phyloP scores from a whole-genome alignment of 2,113 vertebrate genomes.

The Periophthalmus modestus region DNA sequence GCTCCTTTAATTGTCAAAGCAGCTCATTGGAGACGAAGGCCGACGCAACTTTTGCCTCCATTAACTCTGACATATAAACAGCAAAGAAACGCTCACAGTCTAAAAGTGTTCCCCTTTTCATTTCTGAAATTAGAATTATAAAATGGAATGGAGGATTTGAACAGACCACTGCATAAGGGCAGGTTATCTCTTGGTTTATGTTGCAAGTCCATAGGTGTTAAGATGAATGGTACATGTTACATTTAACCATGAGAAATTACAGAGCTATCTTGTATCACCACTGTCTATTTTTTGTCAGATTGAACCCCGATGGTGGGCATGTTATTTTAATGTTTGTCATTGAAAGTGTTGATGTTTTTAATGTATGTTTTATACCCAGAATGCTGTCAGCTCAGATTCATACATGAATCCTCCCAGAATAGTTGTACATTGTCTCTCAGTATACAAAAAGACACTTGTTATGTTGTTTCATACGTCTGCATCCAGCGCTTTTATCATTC shows the following conservation, averaged over 20 bases:
- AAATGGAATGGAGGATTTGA: neutral
- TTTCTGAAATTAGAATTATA: neutral
- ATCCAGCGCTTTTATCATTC: conserved; percentile 54
- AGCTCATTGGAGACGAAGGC: conserved; percentile 59
- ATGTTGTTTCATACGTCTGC: neutral
- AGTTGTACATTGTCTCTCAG: neutral
- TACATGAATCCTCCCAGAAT: neutral
- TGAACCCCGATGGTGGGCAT: neutral
- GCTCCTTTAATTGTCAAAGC: conserved; percentile 63
- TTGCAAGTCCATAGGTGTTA: no score
- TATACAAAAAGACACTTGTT: neutral
- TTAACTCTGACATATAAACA: conserved; percentile 50
- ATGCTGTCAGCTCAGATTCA: neutral
- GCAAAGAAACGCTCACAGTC: neutral
- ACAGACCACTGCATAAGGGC: no score
- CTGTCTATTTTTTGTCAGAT: no score
- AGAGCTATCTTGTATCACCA: no score
- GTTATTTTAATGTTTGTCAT: neutral
- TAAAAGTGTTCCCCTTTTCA: neutral
- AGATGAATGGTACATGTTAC: no score
- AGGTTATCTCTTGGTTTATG: no score
- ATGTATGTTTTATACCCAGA: neutral
- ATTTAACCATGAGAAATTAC: no score
- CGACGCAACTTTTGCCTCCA: conserved; percentile 44
- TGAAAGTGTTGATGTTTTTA: neutral